These are phyloP conservation scores for Euleptes europaea DNA, from an alignment of 2,113 vertebrate species.

Conservation along the genomic window DNA sequence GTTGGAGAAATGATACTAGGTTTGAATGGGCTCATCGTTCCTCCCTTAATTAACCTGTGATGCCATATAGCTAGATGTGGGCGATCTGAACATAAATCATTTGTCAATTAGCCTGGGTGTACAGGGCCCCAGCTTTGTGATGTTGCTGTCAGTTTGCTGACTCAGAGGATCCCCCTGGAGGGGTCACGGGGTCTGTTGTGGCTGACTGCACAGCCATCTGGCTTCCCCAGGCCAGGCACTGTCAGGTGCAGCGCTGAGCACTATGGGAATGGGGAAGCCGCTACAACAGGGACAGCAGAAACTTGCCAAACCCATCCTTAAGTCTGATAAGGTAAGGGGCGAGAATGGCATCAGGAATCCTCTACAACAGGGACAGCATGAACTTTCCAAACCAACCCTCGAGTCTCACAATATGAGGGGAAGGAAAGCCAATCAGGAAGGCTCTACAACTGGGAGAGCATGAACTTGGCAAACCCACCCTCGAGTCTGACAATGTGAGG, in stretches of 20 bases:
- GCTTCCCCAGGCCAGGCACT: not conserved
- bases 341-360: too few species aligned
- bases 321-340: too few species aligned
- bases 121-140: fast-evolving
- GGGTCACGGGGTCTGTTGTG: fast-evolving
- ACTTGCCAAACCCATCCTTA: not conserved
- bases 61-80: not conserved
- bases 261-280: not conserved
- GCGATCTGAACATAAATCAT: not conserved
- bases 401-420: too few species aligned
- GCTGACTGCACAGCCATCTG: too few species aligned
- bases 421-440: too few species aligned
- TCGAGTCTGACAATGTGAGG: too few species aligned
- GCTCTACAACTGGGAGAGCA: too few species aligned
- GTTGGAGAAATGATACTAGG: conserved; percentile 60
- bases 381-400: too few species aligned
- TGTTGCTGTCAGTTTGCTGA: fast-evolving
- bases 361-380: too few species aligned
- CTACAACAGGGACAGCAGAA: not conserved
- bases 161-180: fast-evolving
- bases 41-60: conserved; percentile 62
- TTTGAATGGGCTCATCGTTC: conserved; percentile 63
- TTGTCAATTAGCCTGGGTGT: not conserved
- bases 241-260: not conserved
- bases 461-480: too few species aligned